Evolutionary conservation across 2,888 invertebrate species (phyloP), one percentile per base, ranked within the genome.

Genomic region (Tethea ocularis): DNA sequence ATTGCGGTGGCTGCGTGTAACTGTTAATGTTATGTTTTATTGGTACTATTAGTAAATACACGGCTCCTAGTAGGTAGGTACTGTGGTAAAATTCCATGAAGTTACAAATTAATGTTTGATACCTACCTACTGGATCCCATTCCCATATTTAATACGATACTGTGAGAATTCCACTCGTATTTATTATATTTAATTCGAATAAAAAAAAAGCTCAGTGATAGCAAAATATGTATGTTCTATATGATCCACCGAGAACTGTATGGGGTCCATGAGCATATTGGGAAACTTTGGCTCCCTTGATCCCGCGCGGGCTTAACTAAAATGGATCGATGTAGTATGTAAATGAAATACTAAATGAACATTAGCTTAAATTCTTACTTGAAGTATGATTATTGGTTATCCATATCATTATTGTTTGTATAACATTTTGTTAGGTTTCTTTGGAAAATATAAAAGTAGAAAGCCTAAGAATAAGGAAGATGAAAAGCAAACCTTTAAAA

Each of bases 11-110:
- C 68, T 69, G 66, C 68, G 71, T 77, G 75, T 74, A 74, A 78
- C 77, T 74, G 72, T 75, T 74, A 73, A 73, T 75, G 79, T 80
- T 80, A 71, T 78, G 69, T 80, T 86, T 83, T 85, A 84, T 82
- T 76, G 69, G 71, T 70, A 57, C 51, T 69, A 64, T 63, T 64
- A 63, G 63, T 61, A 65, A 64, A 61, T 64, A 59, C 60, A 60
- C 61, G 38, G 53, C 15, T 54, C 51, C 51, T 61, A n/a, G n/a
- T n/a, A n/a, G n/a, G n/a, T 63, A 61, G 63, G 10, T n/a, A 20
- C 20, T 46, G 1, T 46, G 46, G 46, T 46, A n/a, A 46, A 46
- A 10, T 17, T 46, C 46, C 46, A 46, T 46, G 8, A 1, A 46
- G 20, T 38, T 38, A 6, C 7, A 20, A 46, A 20, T 17, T 8